These are phyloP conservation scores for Hecatera dysodea DNA, from an alignment of 2,888 invertebrate species.

Conservation along the genomic window DNA sequence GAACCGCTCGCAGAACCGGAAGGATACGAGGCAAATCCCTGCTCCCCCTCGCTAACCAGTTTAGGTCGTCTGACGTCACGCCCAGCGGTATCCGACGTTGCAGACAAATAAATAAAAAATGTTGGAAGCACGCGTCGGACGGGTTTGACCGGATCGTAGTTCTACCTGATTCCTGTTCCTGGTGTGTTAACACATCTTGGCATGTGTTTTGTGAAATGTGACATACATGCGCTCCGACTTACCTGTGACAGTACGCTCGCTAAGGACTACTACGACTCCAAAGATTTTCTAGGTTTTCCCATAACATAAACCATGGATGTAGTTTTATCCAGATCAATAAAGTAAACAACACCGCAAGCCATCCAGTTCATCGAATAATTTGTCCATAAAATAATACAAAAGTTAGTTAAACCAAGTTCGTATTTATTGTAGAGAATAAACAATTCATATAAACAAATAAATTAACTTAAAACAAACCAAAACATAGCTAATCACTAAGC, in stretches of 20 bases:
- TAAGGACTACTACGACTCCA: not conserved
- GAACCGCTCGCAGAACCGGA: constrained; percentile 90
- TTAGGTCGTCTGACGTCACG: constrained; percentile 90
- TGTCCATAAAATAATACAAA: not conserved
- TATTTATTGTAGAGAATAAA: too few species aligned
- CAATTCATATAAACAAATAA: too few species aligned
- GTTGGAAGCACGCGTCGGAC: constrained; percentile 91
- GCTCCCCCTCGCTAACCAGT: constrained; percentile 91
- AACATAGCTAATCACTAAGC: too few species aligned
- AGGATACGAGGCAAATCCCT: constrained; percentile 91
- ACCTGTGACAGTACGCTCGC: constrained; percentile 8
- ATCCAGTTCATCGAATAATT: not conserved
- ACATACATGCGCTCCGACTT: constrained; percentile 46
- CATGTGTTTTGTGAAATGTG: constrained; percentile 75
- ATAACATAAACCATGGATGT: not conserved
- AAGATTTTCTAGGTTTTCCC: not conserved
- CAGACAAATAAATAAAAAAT: constrained; percentile 91
- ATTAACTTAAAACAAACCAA: too few species aligned
- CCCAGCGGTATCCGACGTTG: constrained; percentile 90
- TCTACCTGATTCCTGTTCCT: constrained; percentile 91
- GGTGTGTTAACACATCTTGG: constrained; percentile 84
- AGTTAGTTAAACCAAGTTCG: not conserved
- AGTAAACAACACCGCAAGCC: not conserved
- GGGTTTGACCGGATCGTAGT: constrained; percentile 91
- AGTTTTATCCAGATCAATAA: constrained; percentile 6